Evolutionary conservation across 1,140 invertebrate species (phyloP), one percentile per base, ranked within the genome.

Genomic region (Psix sp.): DNA sequence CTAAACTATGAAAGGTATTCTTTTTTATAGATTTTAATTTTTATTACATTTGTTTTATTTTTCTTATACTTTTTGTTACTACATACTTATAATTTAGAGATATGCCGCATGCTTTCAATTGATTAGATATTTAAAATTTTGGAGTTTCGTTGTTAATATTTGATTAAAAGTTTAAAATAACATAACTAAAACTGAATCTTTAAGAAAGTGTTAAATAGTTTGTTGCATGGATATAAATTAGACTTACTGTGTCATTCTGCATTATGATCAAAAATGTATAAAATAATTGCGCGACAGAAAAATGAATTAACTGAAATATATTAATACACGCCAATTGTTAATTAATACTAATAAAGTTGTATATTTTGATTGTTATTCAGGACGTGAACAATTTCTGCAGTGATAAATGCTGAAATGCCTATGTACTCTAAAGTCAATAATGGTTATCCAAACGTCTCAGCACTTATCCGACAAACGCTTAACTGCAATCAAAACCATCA

Each of bases 371-470:
- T 63, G n/a, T 68, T 29, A 62, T 76, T 51, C 33, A 74, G 76
- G 76, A 45, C 20, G 48, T 67, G 59, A 68, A 60, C 36, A 39
- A 49, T 36, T 67, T 72, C 60, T 52, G 57, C 51, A 49, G 57
- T 72, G 73, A 74, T 76, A 70, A 68, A 73, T 67, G 75, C 75
- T 79, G 82, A 83, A 75, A 87, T 87, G 86, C 85, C 86, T 81
- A 87, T 85, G 70, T 86, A 87, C 72, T 84, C 85, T 80, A 86
- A 86, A 85, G 84, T 84, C 70, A 83, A 84, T 82, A 80, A 83
- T 76, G 82, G 82, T 77, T 87, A 87, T 79, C 85, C 83, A 73
- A 87, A 86, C 62, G 74, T 86, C 74, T 86, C 85, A 81, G 83
- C 85, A 76, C 77, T 84, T 80, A 78, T 81, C 57, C 80, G 79